These are phyloP conservation scores for Parnassius orleans DNA, from an alignment of 2,888 invertebrate species.

Conservation along the genomic window DNA sequence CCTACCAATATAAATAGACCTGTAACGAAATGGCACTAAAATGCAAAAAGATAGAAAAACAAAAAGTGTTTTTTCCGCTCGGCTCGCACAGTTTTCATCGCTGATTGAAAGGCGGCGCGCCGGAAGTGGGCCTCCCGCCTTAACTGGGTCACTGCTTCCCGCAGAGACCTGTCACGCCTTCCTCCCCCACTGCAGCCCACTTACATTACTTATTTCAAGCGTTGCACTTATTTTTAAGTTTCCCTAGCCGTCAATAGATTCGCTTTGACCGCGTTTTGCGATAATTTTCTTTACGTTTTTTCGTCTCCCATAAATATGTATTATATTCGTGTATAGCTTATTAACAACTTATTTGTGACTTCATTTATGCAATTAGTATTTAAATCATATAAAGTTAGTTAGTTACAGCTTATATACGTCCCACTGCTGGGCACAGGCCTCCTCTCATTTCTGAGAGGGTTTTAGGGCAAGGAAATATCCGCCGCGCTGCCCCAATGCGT, in stretches of 20 bases:
- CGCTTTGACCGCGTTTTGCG: conserved; percentile 18
- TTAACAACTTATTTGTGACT: neutral
- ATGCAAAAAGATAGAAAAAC: conserved; percentile 28
- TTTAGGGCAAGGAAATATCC: too few relatives aligned
- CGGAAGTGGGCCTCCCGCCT: conserved; percentile 42
- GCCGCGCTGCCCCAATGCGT: too few relatives aligned
- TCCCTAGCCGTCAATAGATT: conserved; percentile 12
- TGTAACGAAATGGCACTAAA: conserved; percentile 24
- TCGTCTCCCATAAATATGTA: neutral
- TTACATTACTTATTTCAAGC: conserved; percentile 24
- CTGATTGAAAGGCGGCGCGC: conserved; percentile 34
- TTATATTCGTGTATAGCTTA: neutral
- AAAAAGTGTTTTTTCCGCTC: conserved; percentile 33
- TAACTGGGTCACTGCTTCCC: conserved; percentile 42
- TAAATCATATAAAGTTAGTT: too few relatives aligned
- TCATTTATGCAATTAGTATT: neutral
- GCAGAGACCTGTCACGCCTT: conserved; percentile 8
- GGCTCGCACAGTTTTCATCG: conserved; percentile 39
- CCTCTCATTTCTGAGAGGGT: too few relatives aligned
- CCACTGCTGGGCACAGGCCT: too few relatives aligned
- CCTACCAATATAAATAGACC: conserved; percentile 3
- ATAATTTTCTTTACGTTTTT: neutral
- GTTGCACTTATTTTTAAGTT: conserved; percentile 26
- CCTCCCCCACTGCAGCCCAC: neutral
- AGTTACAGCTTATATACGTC: too few relatives aligned